A percentile compares a stretch with the other conserved stretches of the same genome.
These are phyloP conservation scores for Auanema sp. DNA, from an alignment of 2,888 invertebrate species.

Conservation along the genomic window DNA sequence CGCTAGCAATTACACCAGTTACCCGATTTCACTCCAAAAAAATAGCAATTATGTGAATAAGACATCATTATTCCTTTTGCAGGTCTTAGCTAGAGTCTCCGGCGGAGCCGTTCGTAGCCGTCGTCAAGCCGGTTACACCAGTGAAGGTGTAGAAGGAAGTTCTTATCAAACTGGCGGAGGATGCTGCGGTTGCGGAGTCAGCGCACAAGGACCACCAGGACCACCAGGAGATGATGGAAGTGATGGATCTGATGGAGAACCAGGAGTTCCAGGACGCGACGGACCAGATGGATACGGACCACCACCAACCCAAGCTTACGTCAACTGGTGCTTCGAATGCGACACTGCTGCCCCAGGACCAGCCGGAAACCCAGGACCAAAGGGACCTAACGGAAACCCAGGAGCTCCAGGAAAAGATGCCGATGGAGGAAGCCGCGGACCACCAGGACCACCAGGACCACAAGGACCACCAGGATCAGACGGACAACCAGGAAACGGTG, in stretches of 20 bases:
- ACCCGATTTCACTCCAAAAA: no score
- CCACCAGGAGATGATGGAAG: constrained; percentile 50
- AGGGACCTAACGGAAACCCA: constrained; percentile 40
- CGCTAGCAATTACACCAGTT: no score
- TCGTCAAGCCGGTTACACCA: constrained; percentile 52
- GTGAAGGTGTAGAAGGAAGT: constrained; percentile 37
- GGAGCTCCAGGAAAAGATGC: constrained; percentile 45
- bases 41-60: no score
- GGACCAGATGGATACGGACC: constrained; percentile 32
- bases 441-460: constrained; percentile 41
- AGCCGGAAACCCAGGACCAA: constrained; percentile 36
- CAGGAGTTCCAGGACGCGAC: constrained; percentile 30
- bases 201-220: constrained; percentile 37
- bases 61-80: not conserved
- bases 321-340: constrained; percentile 49
- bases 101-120: constrained; percentile 41
- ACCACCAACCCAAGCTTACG: constrained; percentile 43
- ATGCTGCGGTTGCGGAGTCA: constrained; percentile 42
- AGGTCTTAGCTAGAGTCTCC: constrained; percentile 48
- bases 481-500: constrained; percentile 26
- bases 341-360: constrained; percentile 42
- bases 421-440: constrained; percentile 29
- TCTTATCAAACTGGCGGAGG: constrained; percentile 33
- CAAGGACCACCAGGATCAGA: constrained; percentile 19
- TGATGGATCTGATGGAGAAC: constrained; percentile 36